A percentile compares a stretch with the other conserved stretches of the same genome.
These are phyloP conservation scores for Yponomeuta plumbellus DNA, from an alignment of 2,888 invertebrate genomes.

Conservation along the genomic window DNA sequence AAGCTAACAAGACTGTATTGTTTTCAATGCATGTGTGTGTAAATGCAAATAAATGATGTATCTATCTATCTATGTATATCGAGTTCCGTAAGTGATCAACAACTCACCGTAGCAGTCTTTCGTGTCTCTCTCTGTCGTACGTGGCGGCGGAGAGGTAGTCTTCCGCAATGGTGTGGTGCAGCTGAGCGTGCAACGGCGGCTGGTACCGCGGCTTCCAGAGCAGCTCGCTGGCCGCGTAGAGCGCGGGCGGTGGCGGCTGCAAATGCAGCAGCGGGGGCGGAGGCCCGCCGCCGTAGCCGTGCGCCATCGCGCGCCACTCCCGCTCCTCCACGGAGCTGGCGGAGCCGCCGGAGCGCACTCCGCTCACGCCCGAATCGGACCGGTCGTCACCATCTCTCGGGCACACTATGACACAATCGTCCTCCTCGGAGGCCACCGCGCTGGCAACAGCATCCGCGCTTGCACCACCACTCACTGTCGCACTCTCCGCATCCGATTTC, in stretches of 20 bases:
- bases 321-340: constrained; percentile 87
- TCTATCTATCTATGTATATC: too few relatives aligned
- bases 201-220: constrained; percentile 79
- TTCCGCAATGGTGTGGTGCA: constrained; percentile 70
- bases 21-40: too few relatives aligned
- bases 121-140: constrained; percentile 80
- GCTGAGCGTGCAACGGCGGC: constrained; percentile 72
- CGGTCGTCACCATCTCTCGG: constrained; percentile 75
- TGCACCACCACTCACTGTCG: background rate
- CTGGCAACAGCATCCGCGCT: constrained; percentile 47
- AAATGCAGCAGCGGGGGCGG: constrained; percentile 70
- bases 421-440: constrained; percentile 76
- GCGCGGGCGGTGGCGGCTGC: constrained; percentile 67
- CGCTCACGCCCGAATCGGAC: constrained; percentile 85
- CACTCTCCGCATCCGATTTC: constrained; percentile 41
- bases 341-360: constrained; percentile 81
- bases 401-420: constrained; percentile 81
- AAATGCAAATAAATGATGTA: too few relatives aligned
- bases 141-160: constrained; percentile 72
- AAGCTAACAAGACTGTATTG: too few relatives aligned
- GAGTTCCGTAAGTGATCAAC: too few relatives aligned
- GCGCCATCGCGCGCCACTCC: constrained; percentile 85
- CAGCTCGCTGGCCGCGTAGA: constrained; percentile 74
- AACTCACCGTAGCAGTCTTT: constrained; percentile 80
- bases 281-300: constrained; percentile 82